phyloP scores from a whole-genome alignment of 1,140 invertebrate species.

The Brachionus koreanus region DNA sequence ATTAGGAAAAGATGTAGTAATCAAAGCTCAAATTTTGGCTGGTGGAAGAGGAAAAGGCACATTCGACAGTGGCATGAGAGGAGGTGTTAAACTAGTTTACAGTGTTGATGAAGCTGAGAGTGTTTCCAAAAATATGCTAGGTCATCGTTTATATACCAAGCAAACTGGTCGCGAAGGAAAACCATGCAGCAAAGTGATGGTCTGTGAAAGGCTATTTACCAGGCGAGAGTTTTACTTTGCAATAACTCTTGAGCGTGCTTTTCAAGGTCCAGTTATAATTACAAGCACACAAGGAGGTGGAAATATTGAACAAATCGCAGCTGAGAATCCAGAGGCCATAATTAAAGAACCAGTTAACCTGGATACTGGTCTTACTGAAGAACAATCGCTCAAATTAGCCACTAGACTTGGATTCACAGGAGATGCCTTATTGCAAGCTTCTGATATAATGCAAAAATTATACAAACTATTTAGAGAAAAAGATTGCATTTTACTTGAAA shows the following conservation, averaged over 20 bases:
- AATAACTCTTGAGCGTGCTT: conserved; percentile 83
- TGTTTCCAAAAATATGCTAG: conserved; percentile 83
- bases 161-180: conserved; percentile 92
- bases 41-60: conserved; percentile 94
- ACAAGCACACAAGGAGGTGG: conserved; percentile 86
- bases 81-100: conserved; percentile 87
- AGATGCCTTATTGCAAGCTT: conserved; percentile 48
- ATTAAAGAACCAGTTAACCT: conserved; percentile 65
- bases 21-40: conserved; percentile 97
- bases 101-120: conserved; percentile 59
- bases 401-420: background rate
- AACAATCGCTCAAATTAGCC: conserved; percentile 28
- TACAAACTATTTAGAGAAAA: conserved; percentile 88
- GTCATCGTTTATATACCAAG: conserved; percentile 86
- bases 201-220: conserved; percentile 96
- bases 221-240: conserved; percentile 91
- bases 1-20: conserved; percentile 77
- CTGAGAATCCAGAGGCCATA: conserved; percentile 83
- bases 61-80: conserved; percentile 76
- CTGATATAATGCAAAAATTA: conserved; percentile 79
- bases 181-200: conserved; percentile 89
- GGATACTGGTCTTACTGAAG: background rate
- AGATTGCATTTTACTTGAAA: conserved; percentile 94
- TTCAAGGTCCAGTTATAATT: conserved; percentile 66
- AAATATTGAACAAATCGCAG: conserved; percentile 94